A percentile compares a stretch with the other conserved stretches of the same genome.
phyloP scores from a whole-genome alignment of 2,797 vertebrate genomes.

The Psittacula echo region DNA sequence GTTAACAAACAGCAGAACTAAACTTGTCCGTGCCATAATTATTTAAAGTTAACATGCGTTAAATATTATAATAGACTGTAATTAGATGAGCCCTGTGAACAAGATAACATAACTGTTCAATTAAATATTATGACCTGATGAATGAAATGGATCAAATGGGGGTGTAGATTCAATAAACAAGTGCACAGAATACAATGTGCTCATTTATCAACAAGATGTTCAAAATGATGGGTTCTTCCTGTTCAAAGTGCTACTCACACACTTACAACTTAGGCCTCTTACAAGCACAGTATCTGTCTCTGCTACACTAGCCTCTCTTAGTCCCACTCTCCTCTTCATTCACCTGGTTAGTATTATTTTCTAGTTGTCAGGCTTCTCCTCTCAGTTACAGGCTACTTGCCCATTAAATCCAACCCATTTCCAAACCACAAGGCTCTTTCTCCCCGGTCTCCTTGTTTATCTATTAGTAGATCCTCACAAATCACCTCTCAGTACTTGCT shows the following conservation, averaged over 20 bases:
- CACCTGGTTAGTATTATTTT: not conserved
- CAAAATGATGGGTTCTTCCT: not conserved
- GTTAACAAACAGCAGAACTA: not conserved
- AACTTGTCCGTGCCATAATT: not conserved
- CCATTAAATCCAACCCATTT: not conserved
- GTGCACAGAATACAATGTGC: not conserved
- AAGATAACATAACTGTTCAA: not conserved
- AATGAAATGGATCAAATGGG: not conserved
- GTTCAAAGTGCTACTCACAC: not conserved
- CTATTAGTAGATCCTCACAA: not conserved
- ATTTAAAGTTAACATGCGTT: not conserved
- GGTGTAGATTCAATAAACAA: not conserved
- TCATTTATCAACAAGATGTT: not conserved
- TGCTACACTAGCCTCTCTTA: not conserved
- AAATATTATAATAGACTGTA: not conserved
- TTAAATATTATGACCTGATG: not conserved
- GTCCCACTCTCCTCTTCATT: not conserved
- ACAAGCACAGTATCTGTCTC: not conserved
- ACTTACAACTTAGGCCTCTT: not conserved
- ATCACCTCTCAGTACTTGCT: not conserved
- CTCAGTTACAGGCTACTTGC: not conserved
- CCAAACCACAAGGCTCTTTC: not conserved
- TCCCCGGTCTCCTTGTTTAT: not conserved
- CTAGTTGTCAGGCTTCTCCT: not conserved
- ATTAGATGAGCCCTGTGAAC: not conserved